phyloP scores from a whole-genome alignment of 2,888 invertebrate species.

The Tachina fera region DNA sequence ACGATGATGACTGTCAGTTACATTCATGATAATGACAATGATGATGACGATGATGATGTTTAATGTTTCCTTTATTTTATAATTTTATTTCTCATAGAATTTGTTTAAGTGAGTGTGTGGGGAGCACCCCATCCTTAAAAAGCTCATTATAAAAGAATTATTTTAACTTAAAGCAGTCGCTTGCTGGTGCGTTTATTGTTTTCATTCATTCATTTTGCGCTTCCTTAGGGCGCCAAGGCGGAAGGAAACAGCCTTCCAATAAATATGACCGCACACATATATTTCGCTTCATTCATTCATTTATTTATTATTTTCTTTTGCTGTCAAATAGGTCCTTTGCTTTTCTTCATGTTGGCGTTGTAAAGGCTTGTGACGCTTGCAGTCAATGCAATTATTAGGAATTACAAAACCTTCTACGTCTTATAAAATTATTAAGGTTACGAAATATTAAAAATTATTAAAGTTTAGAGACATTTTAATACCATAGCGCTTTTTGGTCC shows the following conservation, averaged over 20 bases:
- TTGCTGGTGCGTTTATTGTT: constrained; percentile 18
- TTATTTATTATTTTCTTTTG: constrained; percentile 17
- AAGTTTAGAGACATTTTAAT: no score
- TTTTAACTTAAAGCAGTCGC: constrained; percentile 23
- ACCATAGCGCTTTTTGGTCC: no score
- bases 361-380: constrained; percentile 35
- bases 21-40: constrained; percentile 30
- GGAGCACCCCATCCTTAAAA: constrained; percentile 15
- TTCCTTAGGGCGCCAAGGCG: constrained; percentile 56
- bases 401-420: constrained; percentile 3
- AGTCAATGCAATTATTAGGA: constrained; percentile 40
- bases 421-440: background rate
- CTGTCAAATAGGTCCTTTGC: constrained; percentile 14
- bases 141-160: constrained; percentile 66
- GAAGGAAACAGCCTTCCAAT: constrained; percentile 67
- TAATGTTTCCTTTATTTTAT: constrained; percentile 11
- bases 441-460: no score
- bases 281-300: constrained; percentile 7
- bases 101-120: constrained; percentile 2
- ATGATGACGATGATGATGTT: constrained; percentile 25
- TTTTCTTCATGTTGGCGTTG: background rate
- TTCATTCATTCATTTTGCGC: constrained; percentile 44
- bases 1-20: constrained; percentile 25
- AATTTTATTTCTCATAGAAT: background rate
- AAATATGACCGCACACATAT: constrained; percentile 41